A percentile compares a stretch with the other conserved stretches of the same genome.
These are phyloP conservation scores for Equus quagga DNA, from an alignment of 2,113 vertebrate genomes.

Conservation along the genomic window DNA sequence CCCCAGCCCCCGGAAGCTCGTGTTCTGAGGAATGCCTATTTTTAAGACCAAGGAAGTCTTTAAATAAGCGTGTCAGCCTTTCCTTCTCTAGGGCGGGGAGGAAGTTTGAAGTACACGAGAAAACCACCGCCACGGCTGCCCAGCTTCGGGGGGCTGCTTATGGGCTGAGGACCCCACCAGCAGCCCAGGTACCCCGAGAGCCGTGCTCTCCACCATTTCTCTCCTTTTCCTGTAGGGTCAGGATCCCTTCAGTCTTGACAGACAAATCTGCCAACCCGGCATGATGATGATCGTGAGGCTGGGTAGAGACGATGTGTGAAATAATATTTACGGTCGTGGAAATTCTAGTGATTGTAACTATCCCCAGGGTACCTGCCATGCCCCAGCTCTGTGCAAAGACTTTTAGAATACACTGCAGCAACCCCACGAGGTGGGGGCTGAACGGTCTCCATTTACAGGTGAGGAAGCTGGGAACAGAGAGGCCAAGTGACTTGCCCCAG, in stretches of 20 bases:
- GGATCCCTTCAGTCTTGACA: background rate
- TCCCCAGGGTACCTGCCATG: background rate
- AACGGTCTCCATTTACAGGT: background rate
- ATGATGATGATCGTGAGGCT: background rate
- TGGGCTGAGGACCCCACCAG: background rate
- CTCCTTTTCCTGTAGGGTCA: background rate
- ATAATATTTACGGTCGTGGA: rapidly evolving
- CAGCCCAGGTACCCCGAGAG: background rate
- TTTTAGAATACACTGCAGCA: rapidly evolving
- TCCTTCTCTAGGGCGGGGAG: conserved; percentile 76
- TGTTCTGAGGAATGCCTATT: conserved; percentile 79
- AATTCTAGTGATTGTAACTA: rapidly evolving
- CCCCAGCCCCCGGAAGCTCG: background rate
- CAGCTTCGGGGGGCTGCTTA: background rate
- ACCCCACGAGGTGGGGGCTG: rapidly evolving
- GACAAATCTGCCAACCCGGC: background rate
- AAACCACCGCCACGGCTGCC: background rate
- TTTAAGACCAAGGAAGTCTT: conserved; percentile 81
- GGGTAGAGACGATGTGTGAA: too few species aligned
- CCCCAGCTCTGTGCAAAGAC: background rate
- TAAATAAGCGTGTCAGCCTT: conserved; percentile 77
- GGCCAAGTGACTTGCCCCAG: background rate
- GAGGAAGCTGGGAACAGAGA: background rate
- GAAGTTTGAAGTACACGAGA: conserved; percentile 77
- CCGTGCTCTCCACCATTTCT: background rate